Conservation (phyloP, 2,888 invertebrate genomes). For the Leptarthrus brevirostris region DNA sequence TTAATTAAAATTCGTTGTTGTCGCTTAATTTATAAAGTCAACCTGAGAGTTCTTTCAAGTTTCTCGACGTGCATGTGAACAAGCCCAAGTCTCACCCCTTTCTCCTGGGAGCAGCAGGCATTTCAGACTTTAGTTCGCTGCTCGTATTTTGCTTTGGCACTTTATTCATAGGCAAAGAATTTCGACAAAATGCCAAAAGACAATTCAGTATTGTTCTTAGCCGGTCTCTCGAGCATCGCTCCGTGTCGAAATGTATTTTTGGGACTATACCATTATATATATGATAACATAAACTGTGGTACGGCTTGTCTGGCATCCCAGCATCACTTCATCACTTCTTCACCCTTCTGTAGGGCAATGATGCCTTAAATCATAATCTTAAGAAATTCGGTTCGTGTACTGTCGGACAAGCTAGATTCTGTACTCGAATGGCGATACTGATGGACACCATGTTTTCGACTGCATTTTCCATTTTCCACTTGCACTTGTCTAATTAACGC, state of each 20-base stretch:
- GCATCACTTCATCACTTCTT: background rate
- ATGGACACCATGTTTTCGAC: background rate
- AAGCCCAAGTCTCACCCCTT: background rate
- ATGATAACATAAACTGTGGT: background rate
- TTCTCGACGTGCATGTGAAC: background rate
- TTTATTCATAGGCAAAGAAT: constrained; percentile 40
- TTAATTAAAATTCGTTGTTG: constrained; percentile 40
- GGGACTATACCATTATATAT: too few relatives aligned
- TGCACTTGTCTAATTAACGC: constrained; percentile 2
- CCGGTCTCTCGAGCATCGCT: too few relatives aligned
- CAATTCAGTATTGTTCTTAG: constrained; percentile 45
- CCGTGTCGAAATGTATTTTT: background rate
- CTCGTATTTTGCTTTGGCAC: constrained; percentile 8
- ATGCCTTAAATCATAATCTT: background rate
- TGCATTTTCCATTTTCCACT: background rate
- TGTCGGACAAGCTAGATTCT: too few relatives aligned
- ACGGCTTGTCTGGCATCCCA: background rate
- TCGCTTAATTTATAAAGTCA: constrained; percentile 4
- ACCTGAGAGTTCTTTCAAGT: background rate
- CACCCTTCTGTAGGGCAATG: background rate
- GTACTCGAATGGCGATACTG: too few relatives aligned
- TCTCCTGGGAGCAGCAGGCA: background rate
- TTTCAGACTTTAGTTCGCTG: background rate
- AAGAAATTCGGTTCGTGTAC: background rate
- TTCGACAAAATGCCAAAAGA: constrained; percentile 40